Base-by-base conservation (phyloP, 2,113 vertebrate species). In the Ivindomyrus marchei region DNA sequence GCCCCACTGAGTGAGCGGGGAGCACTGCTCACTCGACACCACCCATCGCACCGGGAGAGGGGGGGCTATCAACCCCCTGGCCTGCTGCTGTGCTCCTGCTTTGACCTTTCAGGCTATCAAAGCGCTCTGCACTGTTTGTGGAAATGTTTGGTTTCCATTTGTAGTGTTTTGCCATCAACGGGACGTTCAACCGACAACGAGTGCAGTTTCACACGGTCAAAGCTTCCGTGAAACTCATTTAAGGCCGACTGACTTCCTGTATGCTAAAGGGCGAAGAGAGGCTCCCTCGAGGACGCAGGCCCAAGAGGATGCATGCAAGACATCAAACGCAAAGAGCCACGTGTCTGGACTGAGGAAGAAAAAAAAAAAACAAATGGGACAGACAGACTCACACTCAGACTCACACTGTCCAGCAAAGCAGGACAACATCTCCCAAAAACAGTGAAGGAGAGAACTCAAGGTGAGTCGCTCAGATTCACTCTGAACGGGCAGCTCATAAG, bases 141-240 rank as follows among this genome's bases (percentile, higher is more conserved):
- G 89, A 89, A 89, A 84, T 31, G 10, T 87, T 77, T 77, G 56
- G 47, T 21, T 87, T 74, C 47, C 88, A 52, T 53, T 56, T 92
- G 92, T 84, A 24, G 66, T 94, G 93, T 95, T 95, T 93, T 94
- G 91, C 94, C 94, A 94, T 94, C 90, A 93, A 90, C 90, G 91
- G 88, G 87, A 90, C 84, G 90, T 93, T 92, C 92, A 93, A 36
- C 62, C 56, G 91, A 85, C 90, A 90, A 94, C 87, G 89, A 42
- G 15, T 53, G 49, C 17, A 42, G 66, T 39, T n/a, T 50, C 19
- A 5, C 58, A 46, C 7, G 47, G 49, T 31, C 47, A 83, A 47
- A 47, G 17, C 31, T 45, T 13, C 88, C 49, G 84, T 42, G 47
- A 89, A 89, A 92, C 53, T 47, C 7, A 45, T 88, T 42, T 50